Base-by-base conservation (phyloP, 2,113 vertebrate species). In the Mystacornis crossleyi region DNA sequence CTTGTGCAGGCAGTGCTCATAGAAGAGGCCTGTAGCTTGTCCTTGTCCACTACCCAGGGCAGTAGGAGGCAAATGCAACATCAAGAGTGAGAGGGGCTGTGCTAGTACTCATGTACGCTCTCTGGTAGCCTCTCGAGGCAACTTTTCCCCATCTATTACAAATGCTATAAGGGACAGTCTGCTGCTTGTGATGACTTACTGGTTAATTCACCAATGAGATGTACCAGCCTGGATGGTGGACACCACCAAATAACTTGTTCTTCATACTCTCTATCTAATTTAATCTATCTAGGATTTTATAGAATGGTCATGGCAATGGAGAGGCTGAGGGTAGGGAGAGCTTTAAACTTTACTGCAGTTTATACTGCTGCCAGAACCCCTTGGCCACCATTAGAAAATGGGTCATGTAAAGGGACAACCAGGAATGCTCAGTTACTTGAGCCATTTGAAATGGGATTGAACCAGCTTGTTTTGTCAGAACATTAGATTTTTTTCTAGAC, bases 131-230 rank as follows among this genome's bases (percentile, higher is more conserved):
- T 45, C 70, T 90, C 4, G 5, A 78, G 33, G 45, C 47, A 90
- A 64, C 53, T 88, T 90, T 65, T 29, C 51, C 31, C 34, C 34
- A 20, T 50, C 42, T 83, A 29, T 65, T 85, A 88, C 33, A 62
- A 40, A 26, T 77, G 75, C 70, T 86, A 21, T 28, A 82, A n/a
- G 11, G 81, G 86, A 75, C 45, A 91, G 55, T 81, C 70, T 70
- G 38, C 6, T 0, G 1, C 26, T 69, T 87, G 48, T 81, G 45
- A 72, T 93, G 75, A 86, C 66, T 89, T 92, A 74, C 20, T 85
- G 50, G 72, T 93, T 93, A 93, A 86, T 96, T 87, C 89, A 80
- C 40, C 77, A 92, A 51, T 54, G 73, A 86, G 72, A 81, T 70
- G 21, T 74, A 77, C 53, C 50, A 55, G 17, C 24, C 40, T 47